A percentile compares a stretch with the other conserved stretches of the same genome.
Conservation (phyloP, 2,888 invertebrate species). For the Aleiodes testaceus region DNA sequence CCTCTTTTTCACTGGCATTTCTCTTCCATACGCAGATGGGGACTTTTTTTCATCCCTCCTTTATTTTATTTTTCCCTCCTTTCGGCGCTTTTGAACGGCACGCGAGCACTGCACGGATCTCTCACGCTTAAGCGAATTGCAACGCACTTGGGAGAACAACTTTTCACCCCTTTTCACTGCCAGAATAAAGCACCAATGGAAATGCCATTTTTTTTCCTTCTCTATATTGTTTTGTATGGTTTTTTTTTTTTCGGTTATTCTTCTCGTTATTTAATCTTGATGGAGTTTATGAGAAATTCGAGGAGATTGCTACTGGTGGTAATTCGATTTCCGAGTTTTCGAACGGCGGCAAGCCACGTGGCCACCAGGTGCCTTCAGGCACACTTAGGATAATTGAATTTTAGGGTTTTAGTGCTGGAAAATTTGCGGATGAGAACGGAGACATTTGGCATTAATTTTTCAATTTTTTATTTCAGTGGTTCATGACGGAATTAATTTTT, state of each 20-base stretch:
- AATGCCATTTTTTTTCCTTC: conserved; percentile 11
- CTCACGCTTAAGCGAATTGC: conserved; percentile 49
- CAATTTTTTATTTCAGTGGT: too few relatives aligned
- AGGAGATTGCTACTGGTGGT: background rate
- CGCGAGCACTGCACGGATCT: conserved; percentile 39
- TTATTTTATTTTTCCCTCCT: conserved; percentile 10
- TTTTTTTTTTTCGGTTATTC: conserved; percentile 25
- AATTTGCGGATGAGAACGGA: background rate
- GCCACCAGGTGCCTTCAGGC: conserved; percentile 18
- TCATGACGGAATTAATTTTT: too few relatives aligned
- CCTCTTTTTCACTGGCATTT: background rate
- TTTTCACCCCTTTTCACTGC: conserved; percentile 15
- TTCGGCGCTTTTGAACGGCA: background rate
- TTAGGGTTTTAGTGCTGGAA: conserved; percentile 5
- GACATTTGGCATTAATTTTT: conserved; percentile 8
- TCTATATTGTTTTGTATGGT: conserved; percentile 7
- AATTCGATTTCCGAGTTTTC: conserved; percentile 20
- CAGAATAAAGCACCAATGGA: background rate
- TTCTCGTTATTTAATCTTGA: conserved; percentile 13
- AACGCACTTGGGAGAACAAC: conserved; percentile 23
- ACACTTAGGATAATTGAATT: conserved; percentile 27
- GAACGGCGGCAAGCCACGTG: conserved; percentile 25
- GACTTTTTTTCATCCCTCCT: background rate
- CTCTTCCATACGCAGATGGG: conserved; percentile 26
- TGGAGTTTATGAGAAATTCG: conserved; percentile 6